Evolutionary conservation across 2,113 vertebrate genomes (phyloP).

Genomic region (Sorex araneus): DNA sequence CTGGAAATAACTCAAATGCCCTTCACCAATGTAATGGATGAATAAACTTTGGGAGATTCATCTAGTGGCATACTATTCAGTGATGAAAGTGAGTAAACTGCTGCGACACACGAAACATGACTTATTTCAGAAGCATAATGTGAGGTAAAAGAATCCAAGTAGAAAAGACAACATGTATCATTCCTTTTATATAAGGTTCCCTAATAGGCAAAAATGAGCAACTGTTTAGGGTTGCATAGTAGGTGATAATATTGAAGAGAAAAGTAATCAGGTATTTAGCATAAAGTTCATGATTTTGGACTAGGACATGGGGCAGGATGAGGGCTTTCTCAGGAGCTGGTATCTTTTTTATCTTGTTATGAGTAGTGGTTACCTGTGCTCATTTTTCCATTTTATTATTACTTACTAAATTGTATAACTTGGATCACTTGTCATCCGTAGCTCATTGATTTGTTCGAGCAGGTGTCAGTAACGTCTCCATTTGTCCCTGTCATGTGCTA

Average conservation of each 20-base stretch:
- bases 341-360: conserved; percentile 26
- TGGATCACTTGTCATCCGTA: too few species aligned
- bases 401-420: neutral
- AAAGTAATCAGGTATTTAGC: conserved; percentile 30
- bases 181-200: conserved; percentile 20
- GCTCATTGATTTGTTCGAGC: too few species aligned
- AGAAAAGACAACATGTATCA: neutral
- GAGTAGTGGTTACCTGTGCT: neutral
- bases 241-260: neutral
- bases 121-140: neutral
- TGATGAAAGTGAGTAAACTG: neutral
- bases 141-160: conserved; percentile 8
- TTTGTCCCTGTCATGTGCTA: too few species aligned
- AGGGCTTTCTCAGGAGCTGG: neutral
- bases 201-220: neutral
- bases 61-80: neutral
- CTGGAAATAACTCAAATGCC: conserved; percentile 10
- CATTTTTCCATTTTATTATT: neutral
- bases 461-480: too few species aligned
- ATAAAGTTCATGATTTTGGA: neutral
- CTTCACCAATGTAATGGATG: neutral
- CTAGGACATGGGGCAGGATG: neutral
- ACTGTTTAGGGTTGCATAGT: conserved; percentile 12
- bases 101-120: neutral
- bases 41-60: conserved; percentile 10